Evolutionary conservation across 2,113 vertebrate species (phyloP).

Genomic region (Cettia cetti): DNA sequence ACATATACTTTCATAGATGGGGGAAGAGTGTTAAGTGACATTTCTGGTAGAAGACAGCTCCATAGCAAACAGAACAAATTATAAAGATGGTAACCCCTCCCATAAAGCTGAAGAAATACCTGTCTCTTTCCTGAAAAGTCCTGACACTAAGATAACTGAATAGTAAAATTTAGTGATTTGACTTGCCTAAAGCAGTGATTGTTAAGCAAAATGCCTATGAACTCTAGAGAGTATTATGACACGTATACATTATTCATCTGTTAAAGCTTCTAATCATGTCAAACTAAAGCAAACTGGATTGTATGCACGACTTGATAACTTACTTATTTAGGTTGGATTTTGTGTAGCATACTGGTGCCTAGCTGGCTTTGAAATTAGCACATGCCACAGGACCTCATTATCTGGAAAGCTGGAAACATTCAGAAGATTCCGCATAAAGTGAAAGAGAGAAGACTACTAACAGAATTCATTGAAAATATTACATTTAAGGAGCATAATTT

Average conservation of each 20-base stretch:
- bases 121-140: background rate
- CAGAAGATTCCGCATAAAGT: background rate
- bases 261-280: background rate
- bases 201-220: background rate
- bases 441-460: background rate
- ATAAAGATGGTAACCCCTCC: background rate
- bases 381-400: background rate
- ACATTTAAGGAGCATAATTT: background rate
- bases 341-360: background rate
- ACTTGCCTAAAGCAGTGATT: background rate
- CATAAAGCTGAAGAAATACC: background rate
- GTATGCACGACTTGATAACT: background rate
- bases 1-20: accelerated
- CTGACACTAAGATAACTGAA: background rate
- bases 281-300: background rate
- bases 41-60: background rate
- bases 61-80: background rate
- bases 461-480: background rate
- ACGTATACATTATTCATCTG: background rate
- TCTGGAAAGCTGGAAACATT: background rate
- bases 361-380: background rate
- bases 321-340: background rate
- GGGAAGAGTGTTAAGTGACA: background rate
- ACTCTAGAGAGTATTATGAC: background rate
- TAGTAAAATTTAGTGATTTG: background rate